Evolutionary conservation across 2,113 vertebrate genomes (phyloP).

Genomic region (Channa argus): DNA sequence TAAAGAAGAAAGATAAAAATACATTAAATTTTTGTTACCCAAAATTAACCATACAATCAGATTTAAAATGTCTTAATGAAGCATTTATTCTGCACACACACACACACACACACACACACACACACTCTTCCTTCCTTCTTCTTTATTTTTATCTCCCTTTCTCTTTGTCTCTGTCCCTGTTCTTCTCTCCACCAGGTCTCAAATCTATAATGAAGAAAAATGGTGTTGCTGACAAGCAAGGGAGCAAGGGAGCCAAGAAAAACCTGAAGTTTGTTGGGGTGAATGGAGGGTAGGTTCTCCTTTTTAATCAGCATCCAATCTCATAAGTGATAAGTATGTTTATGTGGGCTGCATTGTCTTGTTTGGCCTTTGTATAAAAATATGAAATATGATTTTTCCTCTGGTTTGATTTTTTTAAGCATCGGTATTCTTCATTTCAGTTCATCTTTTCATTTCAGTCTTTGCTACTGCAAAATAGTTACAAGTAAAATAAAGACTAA

Average conservation of each 20-base stretch:
- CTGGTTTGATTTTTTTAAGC: no score
- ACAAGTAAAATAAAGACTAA: no score
- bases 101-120: slow-evolving; percentile 4
- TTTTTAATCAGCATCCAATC: slow-evolving; percentile 45
- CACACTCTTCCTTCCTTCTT: slow-evolving; percentile 8
- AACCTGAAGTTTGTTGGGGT: slow-evolving; percentile 99
- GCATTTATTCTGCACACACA: background rate
- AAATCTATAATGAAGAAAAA: slow-evolving; percentile 99
- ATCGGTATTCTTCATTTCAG: no score
- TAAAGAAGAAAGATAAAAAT: no score
- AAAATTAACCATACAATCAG: no score
- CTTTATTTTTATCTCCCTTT: slow-evolving; percentile 4
- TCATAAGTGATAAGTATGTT: slow-evolving; percentile 15
- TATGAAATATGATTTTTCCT: background rate
- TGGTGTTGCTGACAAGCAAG: slow-evolving; percentile 88
- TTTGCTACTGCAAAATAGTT: no score
- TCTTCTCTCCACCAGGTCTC: slow-evolving; percentile 88
- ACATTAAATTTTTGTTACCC: no score
- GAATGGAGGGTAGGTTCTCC: slow-evolving; percentile 94
- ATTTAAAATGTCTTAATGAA: no score
- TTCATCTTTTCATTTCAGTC: no score
- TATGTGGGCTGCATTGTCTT: slow-evolving; percentile 11
- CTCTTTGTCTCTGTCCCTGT: slow-evolving; percentile 44
- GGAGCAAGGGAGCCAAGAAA: slow-evolving; percentile 94
- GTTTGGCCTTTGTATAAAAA: background rate